Percentiles rank a stretch among this genome's conserved stretches.
phyloP scores from a whole-genome alignment of 2,888 invertebrate species.

The Molorchus minor region DNA sequence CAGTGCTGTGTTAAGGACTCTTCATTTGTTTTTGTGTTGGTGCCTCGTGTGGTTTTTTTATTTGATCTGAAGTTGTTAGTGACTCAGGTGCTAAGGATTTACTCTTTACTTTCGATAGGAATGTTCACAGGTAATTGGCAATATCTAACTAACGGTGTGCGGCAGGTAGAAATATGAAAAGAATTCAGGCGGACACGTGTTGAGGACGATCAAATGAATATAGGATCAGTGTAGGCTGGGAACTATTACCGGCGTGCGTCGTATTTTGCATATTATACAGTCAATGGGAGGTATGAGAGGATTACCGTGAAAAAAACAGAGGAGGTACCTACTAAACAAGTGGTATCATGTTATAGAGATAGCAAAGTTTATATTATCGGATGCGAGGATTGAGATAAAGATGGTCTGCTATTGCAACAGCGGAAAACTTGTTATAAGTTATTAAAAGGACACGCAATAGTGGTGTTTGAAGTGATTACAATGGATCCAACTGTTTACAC shows the following conservation, averaged over 20 bases:
- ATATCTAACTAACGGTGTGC: conserved; percentile 24
- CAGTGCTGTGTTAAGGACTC: conserved; percentile 52
- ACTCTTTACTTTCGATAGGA: conserved; percentile 50
- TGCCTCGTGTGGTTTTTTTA: conserved; percentile 49
- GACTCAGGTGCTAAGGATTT: conserved; percentile 57
- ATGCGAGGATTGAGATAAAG: no score
- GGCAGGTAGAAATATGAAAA: conserved; percentile 10
- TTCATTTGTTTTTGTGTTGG: conserved; percentile 50
- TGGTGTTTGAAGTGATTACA: no score
- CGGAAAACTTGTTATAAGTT: no score
- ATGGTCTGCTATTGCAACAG: no score
- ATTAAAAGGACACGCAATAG: no score
- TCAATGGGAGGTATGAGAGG: conserved; percentile 1
- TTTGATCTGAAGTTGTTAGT: conserved; percentile 45
- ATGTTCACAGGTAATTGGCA: conserved; percentile 56
- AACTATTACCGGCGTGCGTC: conserved; percentile 6
- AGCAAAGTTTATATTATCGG: no score
- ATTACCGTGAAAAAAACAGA: no score
- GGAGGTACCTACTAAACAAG: no score
- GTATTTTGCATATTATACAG: conserved; percentile 13
- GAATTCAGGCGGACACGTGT: conserved; percentile 12
- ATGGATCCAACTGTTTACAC: no score
- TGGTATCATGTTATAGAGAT: no score
- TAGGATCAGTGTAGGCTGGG: conserved; percentile 6
- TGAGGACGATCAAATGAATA: not conserved